These are phyloP conservation scores for Rhynchotus rufescens DNA, from an alignment of 2,797 vertebrate genomes.

Conservation along the genomic window DNA sequence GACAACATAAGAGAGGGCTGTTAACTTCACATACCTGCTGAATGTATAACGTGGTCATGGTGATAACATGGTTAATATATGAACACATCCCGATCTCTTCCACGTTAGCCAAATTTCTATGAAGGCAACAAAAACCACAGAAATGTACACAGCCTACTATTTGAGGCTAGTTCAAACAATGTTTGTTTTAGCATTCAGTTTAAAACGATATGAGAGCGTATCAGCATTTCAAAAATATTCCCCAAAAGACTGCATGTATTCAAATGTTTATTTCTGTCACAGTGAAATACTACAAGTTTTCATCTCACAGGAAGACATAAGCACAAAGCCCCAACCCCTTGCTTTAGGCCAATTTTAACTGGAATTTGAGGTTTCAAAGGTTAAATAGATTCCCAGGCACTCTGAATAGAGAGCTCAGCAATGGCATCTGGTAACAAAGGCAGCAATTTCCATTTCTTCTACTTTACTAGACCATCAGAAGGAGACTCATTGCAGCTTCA, in stretches of 20 bases:
- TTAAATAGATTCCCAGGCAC: slow-evolving; percentile 58
- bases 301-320: slow-evolving; percentile 1
- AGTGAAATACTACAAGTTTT: neutral
- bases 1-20: neutral
- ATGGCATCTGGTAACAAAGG: neutral
- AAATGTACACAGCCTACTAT: neutral
- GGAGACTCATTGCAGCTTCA: neutral
- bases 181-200: neutral
- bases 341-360: neutral
- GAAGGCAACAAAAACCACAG: slow-evolving; percentile 29
- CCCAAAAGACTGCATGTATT: neutral
- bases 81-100: slow-evolving; percentile 98
- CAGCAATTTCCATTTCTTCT: neutral
- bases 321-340: neutral
- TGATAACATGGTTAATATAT: slow-evolving; percentile 97
- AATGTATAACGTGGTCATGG: slow-evolving; percentile 96
- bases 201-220: neutral
- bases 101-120: slow-evolving; percentile 95
- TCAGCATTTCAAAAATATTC: slow-evolving; percentile 3
- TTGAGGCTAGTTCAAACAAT: neutral
- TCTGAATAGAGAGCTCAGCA: slow-evolving; percentile 44
- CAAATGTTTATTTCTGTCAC: slow-evolving; percentile 30
- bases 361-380: slow-evolving; percentile 45
- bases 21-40: slow-evolving; percentile 88
- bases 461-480: neutral